phyloP scores from a whole-genome alignment of 23 tunicate species.

The Halocynthia aurantium region DNA sequence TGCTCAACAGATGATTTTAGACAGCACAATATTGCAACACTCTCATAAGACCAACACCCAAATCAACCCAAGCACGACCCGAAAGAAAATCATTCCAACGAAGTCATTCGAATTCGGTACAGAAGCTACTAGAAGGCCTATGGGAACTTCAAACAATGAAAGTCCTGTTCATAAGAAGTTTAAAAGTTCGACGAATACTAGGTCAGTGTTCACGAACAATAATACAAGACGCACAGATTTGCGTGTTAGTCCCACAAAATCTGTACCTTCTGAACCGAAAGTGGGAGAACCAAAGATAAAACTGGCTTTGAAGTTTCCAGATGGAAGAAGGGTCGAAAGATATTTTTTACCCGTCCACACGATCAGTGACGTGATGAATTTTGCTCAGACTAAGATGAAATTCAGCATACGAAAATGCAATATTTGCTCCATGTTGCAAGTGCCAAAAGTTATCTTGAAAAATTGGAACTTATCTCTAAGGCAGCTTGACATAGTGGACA shows the following conservation, averaged over 20 bases:
- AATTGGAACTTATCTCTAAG: slow-evolving; percentile 25
- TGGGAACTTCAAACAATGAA: not conserved
- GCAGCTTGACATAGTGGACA: slow-evolving; percentile 35
- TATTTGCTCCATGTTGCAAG: slow-evolving; percentile 56
- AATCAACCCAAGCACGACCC: not conserved
- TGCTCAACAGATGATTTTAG: slow-evolving; percentile 81
- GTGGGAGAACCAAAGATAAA: slow-evolving; percentile 45
- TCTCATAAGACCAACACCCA: not conserved
- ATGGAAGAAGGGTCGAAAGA: slow-evolving; percentile 72
- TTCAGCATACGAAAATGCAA: slow-evolving; percentile 26
- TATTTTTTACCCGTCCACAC: slow-evolving; percentile 41
- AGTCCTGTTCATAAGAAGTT: slow-evolving; percentile 16
- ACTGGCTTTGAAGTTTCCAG: slow-evolving; percentile 78
- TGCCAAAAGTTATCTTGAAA: slow-evolving; percentile 42
- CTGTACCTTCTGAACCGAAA: slow-evolving; percentile 46
- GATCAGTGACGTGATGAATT: slow-evolving; percentile 33
- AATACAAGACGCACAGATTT: not conserved
- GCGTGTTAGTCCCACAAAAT: slow-evolving; percentile 2
- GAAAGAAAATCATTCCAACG: too few species aligned
- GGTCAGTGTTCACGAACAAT: slow-evolving; percentile 40
- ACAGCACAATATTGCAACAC: slow-evolving; percentile 25
- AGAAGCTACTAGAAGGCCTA: not conserved
- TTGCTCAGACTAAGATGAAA: slow-evolving; percentile 40
- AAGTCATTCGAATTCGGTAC: too few species aligned
- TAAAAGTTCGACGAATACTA: slow-evolving; percentile 17